Base-by-base conservation (phyloP, 2,797 vertebrate genomes). In the Anableps anableps region DNA sequence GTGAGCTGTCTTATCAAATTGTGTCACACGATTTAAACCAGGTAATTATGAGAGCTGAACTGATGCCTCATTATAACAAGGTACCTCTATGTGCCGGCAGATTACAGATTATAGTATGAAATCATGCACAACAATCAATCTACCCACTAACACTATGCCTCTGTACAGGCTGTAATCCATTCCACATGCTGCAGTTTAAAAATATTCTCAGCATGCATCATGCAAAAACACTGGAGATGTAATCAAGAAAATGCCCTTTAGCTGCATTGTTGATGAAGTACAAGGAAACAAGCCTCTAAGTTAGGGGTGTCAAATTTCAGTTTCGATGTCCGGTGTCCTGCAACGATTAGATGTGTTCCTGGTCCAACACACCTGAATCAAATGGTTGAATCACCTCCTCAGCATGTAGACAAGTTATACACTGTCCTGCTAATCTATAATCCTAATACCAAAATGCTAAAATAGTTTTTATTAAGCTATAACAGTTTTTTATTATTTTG, bases 41-140 rank as follows among this genome's bases (percentile, higher is more conserved):
- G 84, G 86, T 83, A 68, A 88, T 82, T 77, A 75, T 38, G 71
- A 84, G 86, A 81, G 76, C 53, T 36, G 2, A 16, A 79, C 19
- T 73, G 55, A 84, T 45, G 81, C 72, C 84, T 88, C 36, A 9
- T 88, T 83, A 83, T 51, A 77, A 19, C 72, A 48, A 14, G 16
- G 50, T n/a, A 78, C 66, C 74, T 77, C 77, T 10, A 1, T 47
- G 38, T 80, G 80, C 70, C 58, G 45, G 19, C 87, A 90, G 88
- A 91, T 89, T 86, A 90, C 74, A 92, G 88, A 93, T 90, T 91
- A 91, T 78, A 77, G 76, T 75, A 86, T 66, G 86, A 87, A 91
- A 91, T 90, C 89, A 88, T 78, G 81, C 80, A 86, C 88, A 93
- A 92, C 88, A 82, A 91, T 91, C 88, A 85, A 86, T 91, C 84